Evolutionary conservation across 2,113 vertebrate species (phyloP).

Genomic region (Calonectris borealis): DNA sequence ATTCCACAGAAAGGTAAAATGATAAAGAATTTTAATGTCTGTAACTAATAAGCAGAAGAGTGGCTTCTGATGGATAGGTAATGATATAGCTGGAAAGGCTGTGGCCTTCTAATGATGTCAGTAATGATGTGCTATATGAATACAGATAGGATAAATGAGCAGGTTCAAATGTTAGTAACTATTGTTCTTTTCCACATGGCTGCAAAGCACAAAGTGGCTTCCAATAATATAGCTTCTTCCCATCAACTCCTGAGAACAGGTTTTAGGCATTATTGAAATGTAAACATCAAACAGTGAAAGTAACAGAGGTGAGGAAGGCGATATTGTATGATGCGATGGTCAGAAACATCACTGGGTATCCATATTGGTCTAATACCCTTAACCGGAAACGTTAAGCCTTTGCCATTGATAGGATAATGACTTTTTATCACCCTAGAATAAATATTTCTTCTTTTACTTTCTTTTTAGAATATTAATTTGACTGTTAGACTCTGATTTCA

Average conservation of each 20-base stretch:
- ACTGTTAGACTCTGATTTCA: background rate
- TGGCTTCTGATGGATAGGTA: slow-evolving; percentile 17
- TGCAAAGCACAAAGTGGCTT: background rate
- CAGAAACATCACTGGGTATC: background rate
- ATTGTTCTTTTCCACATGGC: slow-evolving; percentile 11
- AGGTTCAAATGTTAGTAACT: slow-evolving; percentile 15
- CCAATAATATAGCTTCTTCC: background rate
- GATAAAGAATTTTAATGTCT: slow-evolving; percentile 1
- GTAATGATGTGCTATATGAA: background rate
- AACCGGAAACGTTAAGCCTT: background rate
- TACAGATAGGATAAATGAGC: background rate
- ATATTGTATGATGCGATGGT: background rate
- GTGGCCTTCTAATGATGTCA: slow-evolving; percentile 38
- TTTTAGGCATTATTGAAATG: background rate
- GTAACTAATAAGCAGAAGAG: slow-evolving; percentile 34
- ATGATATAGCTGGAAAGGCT: slow-evolving; percentile 9
- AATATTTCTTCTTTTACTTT: background rate
- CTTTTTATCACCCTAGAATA: background rate
- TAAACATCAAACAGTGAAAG: background rate
- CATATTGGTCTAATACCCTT: background rate
- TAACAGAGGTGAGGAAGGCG: background rate
- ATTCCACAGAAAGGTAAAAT: slow-evolving; percentile 32
- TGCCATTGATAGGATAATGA: background rate
- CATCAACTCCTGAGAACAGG: background rate
- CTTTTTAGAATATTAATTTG: background rate